A percentile compares a stretch with the other conserved stretches of the same genome.
Conservation (phyloP, 2,113 vertebrate genomes). For the Muntiacus reevesi region DNA sequence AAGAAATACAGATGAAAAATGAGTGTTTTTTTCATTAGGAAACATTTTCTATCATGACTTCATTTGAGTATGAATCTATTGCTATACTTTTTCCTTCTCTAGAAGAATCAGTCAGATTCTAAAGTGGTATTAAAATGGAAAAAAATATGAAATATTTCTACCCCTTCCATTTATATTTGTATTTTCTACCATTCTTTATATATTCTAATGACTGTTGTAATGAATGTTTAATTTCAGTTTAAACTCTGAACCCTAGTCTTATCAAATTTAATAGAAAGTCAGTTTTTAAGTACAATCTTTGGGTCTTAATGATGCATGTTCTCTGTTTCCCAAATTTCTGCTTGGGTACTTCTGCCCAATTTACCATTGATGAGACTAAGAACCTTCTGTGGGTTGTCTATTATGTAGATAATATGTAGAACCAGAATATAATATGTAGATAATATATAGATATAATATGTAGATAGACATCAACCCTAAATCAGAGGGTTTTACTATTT, state of each 20-base stretch:
- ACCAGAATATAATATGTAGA: background rate
- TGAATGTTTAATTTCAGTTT: slow-evolving; percentile 28
- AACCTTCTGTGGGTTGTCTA: background rate
- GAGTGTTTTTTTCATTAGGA: background rate
- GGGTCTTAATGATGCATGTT: background rate
- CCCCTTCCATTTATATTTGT: background rate
- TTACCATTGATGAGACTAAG: background rate
- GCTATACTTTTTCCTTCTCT: background rate
- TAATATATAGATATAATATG: background rate
- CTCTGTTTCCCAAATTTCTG: background rate
- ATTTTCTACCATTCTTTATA: slow-evolving; percentile 3
- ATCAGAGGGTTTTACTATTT: background rate
- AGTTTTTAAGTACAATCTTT: background rate
- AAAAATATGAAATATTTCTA: background rate
- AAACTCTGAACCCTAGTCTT: background rate
- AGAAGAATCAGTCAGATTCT: background rate
- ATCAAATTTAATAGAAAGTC: background rate
- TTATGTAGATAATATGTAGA: background rate
- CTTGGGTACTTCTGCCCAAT: background rate
- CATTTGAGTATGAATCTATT: background rate
- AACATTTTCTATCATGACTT: background rate
- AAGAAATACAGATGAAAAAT: background rate
- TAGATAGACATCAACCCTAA: background rate
- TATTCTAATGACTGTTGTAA: background rate
- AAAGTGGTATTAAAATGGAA: background rate